Percentiles rank a stretch among this genome's conserved stretches.
Conservation (phyloP, 92 coral and sea anemone genomes). For the Phymanthus crucifer region DNA sequence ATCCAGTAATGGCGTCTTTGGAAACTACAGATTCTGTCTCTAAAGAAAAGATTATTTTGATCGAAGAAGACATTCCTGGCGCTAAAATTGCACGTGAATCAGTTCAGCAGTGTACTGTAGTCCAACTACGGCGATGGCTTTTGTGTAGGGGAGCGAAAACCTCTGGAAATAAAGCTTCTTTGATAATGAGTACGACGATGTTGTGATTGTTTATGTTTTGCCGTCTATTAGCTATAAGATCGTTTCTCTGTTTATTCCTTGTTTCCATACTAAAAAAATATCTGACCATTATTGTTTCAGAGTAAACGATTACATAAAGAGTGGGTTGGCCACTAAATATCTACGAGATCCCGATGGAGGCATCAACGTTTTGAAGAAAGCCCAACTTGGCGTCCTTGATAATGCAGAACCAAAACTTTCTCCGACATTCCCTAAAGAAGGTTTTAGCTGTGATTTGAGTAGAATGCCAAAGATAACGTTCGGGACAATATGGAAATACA, state of each 20-base stretch:
- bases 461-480: slow-evolving; percentile 38
- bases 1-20: no score
- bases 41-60: no score
- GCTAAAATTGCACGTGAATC: no score
- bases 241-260: not conserved
- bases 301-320: slow-evolving; percentile 54
- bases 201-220: not conserved
- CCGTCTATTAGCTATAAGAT: not conserved
- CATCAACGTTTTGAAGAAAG: slow-evolving; percentile 46
- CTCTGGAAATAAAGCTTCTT: slow-evolving; percentile 35
- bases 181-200: slow-evolving; percentile 14
- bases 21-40: no score
- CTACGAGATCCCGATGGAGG: slow-evolving; percentile 72
- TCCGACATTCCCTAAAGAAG: no score
- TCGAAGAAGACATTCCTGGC: no score
- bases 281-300: slow-evolving; percentile 27
- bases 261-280: no score
- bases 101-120: no score
- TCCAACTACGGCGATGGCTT: slow-evolving; percentile 45
- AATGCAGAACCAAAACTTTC: slow-evolving; percentile 35
- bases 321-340: no score
- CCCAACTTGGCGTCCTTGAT: slow-evolving; percentile 52
- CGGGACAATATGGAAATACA: slow-evolving; percentile 60
- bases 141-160: slow-evolving; percentile 65
- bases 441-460: no score